Base-by-base conservation (phyloP, 2,113 vertebrate genomes). In the Vicugna pacos region DNA sequence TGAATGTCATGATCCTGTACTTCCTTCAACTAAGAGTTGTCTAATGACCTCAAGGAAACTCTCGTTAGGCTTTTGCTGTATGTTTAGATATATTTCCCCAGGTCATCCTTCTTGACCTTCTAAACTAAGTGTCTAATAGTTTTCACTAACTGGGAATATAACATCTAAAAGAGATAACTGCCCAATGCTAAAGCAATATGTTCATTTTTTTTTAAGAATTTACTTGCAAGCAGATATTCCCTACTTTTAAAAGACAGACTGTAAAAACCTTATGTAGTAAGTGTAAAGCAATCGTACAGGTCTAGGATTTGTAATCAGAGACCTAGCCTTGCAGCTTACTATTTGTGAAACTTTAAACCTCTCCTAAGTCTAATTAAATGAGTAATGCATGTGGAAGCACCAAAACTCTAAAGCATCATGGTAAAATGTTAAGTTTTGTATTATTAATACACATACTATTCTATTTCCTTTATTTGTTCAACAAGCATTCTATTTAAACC, bases 401-500 rank as follows among this genome's bases (percentile, higher is more conserved):
- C 13, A 20, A 58, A 91, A 54, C 28, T 70, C 60, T 30, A 70
- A 87, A 69, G 28, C 42, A 48, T 3, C 56, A 75, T 32, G 86
- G 52, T 65, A 90, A 94, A 80, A 76, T 65, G 30, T 58, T 70
- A 50, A 69, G 84, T 48, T 72, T 93, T 84, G 26, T 85, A 81
- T 88, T 88, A 48, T 84, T 65, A 81, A 65, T 84, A 32, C 3
- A 91, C 3, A 62, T 65, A 75, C 4, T 65, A 56, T 69, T 80
- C 89, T 62, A 13, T 46, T 52, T 89, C 8, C 42, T 75, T 86
- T 11, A 56, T 76, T 46, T 46, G 93, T 54, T 58, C 52, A 94
- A 93, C 13, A 89, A 81, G 72, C 11, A 83, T 90, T 93, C 81
- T 89, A 87, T 76, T 93, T 90, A 93, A 89, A 96, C 87, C 11